Evolutionary conservation across 2,113 vertebrate species (phyloP), one percentile per base, ranked within the genome.

Genomic region (Gymnogyps californianus): DNA sequence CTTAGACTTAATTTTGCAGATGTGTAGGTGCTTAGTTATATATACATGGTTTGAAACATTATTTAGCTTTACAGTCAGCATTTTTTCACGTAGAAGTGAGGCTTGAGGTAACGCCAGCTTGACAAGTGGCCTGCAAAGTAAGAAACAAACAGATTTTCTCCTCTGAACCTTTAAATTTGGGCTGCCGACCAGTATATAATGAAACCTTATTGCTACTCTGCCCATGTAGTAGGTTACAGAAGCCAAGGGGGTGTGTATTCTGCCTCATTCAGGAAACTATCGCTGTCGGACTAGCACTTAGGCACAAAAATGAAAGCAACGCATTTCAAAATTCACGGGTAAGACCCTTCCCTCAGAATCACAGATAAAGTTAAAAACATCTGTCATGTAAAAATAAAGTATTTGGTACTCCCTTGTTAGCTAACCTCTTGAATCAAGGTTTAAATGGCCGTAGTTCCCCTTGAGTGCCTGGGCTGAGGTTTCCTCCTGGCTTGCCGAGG

Each of bases 41-140:
- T 34, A 32, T 58, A 89, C 13, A 47, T 58, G 24, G 55, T 93
- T 94, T 88, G 32, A 94, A 80, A 81, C 7, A 21, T 69, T 89
- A 69, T 94, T 95, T 72, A 86, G 31, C 40, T 65, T 71, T 82
- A 31, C 65, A 79, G 44, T 89, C 84, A 83, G 52, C 89, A 79
- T 59, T 95, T 81, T 58, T 34, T 90, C 91, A 94, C 21, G 24
- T 67, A 89, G 93, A 93, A 89, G 67, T 70, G 87, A 93, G 77
- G 66, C 65, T 77, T 89, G 78, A 94, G 20, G 15, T 91, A 81
- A 32, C 4, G 2, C 22, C 55, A 81, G 24, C 36, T 32, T 67
- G 64, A 57, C 11, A 44, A 79, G 70, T 61, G 89, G 32, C n/a
- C 67, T 57, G 59, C 49, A 79, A 32, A 88, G 42, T 85, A 36